These are phyloP conservation scores for Pristionchus exspectatus DNA, from an alignment of 2,888 invertebrate genomes.

Conservation along the genomic window DNA sequence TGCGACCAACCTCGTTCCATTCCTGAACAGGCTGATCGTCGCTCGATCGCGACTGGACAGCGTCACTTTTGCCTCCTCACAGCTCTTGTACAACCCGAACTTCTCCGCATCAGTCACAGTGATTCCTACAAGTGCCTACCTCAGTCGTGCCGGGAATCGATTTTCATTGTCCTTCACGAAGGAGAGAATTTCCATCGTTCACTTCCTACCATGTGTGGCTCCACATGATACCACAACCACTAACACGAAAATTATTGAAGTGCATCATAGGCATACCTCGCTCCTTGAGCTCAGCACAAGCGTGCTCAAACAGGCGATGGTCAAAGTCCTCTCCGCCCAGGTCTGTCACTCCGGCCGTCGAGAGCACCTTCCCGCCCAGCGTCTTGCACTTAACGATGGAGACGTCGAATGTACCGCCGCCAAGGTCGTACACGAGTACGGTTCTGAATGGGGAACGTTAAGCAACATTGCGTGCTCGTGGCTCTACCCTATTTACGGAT, in stretches of 20 bases:
- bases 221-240: too few relatives aligned
- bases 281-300: neutral
- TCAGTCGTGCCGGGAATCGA: too few relatives aligned
- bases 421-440: slow-evolving; percentile 50
- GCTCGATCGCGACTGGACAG: neutral
- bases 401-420: slow-evolving; percentile 52
- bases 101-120: neutral
- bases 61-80: slow-evolving; percentile 5
- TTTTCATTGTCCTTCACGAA: too few relatives aligned
- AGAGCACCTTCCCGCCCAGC: neutral
- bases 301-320: neutral
- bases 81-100: neutral
- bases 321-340: slow-evolving; percentile 56
- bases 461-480: too few relatives aligned
- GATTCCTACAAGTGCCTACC: neutral
- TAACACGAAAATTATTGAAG: too few relatives aligned
- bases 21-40: neutral
- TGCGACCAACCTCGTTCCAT: neutral
- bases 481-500: neutral
- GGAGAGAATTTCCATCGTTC: too few relatives aligned
- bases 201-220: too few relatives aligned
- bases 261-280: too few relatives aligned
- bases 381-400: slow-evolving; percentile 35
- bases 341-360: slow-evolving; percentile 47
- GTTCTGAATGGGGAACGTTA: too few relatives aligned